Evolutionary conservation across 64 coral and sea anemone species (phyloP).

Genomic region (Montipora capricornis): DNA sequence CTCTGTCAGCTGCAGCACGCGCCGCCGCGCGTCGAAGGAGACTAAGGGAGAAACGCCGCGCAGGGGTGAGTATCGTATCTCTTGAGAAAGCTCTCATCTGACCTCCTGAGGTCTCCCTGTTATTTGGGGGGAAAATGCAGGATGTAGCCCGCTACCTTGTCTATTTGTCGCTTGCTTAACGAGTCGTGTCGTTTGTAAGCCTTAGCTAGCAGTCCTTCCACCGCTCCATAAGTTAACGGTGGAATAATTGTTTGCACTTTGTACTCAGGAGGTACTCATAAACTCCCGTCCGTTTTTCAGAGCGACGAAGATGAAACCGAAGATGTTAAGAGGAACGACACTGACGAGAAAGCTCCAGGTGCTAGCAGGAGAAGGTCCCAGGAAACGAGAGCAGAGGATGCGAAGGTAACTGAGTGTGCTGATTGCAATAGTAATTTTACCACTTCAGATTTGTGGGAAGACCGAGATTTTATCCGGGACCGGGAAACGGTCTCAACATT

Average conservation of each 20-base stretch:
- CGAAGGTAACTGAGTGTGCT: conserved; percentile 40
- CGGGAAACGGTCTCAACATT: too few species aligned
- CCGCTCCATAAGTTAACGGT: too few species aligned
- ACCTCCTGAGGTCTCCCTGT: too few species aligned
- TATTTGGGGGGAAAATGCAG: too few species aligned
- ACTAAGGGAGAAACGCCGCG: conserved; percentile 88
- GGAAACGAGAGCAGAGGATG: conserved; percentile 47
- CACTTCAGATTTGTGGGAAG: too few species aligned
- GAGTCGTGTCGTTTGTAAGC: too few species aligned
- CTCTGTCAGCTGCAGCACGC: conserved; percentile 41
- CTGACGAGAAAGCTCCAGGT: conserved; percentile 59
- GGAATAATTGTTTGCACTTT: not conserved
- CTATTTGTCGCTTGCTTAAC: too few species aligned
- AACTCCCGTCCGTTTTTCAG: not conserved
- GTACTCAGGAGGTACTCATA: not conserved
- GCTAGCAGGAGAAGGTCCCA: conserved; percentile 25
- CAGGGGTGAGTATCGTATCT: conserved; percentile 4
- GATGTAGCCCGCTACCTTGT: too few species aligned
- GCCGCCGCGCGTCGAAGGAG: conserved; percentile 58
- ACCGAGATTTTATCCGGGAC: too few species aligned
- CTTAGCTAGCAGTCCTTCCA: too few species aligned
- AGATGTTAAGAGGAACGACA: conserved; percentile 88
- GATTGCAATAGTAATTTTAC: not conserved
- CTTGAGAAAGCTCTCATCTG: too few species aligned
- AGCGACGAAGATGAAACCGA: conserved; percentile 83